Base-by-base conservation (phyloP, 1,140 invertebrate genomes). In the Lordiphosa stackelbergi region DNA sequence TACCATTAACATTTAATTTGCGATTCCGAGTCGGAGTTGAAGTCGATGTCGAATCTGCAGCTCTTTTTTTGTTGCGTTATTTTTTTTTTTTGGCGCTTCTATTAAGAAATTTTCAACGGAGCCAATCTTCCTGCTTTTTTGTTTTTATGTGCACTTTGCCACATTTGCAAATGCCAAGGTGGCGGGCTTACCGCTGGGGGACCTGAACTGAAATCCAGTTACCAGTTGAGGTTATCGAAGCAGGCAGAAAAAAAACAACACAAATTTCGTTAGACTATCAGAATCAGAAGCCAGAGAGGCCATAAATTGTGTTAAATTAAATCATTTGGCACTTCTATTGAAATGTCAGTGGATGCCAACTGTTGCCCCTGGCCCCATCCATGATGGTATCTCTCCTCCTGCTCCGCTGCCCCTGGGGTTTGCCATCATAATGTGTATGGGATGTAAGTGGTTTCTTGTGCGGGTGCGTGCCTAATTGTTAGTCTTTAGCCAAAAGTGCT, bases 1-100 rank as follows among this genome's bases (percentile, higher is more conserved):
- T 66, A 57, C 51, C 68, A 79, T 83, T 81, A 83, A 83, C 77
- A 81, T 81, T 75, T 81, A 81, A 81, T 83, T 79, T 79, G 57
- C 52, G 65, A 64, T 69, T 78, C 38, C 57, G 53, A 64, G 64
- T 66, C 54, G 28, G 11, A 28, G 43, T 45, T 45, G 43, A 9
- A 11, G 22, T 12, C n/a, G 22, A 28, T 43, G 42, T 16, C 11
- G 42, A 19, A 36, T 68, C 47, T 41, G 35, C 24, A 37, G 24
- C 60, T 57, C 66, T 68, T 42, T 66, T 66, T 58, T 55, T 19
- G 52, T 72, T 66, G 52, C 53, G 57, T 53, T 55, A 49, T 69
- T 22, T 56, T 19, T 38, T 45, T 48, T 28, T 71, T 73, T 79
- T 52, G 68, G 75, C 37, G 59, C 63, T 83, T 81, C 59, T 83